These are phyloP conservation scores for Antechinus stuartii DNA, from an alignment of 2,113 vertebrate genomes.

Conservation along the genomic window DNA sequence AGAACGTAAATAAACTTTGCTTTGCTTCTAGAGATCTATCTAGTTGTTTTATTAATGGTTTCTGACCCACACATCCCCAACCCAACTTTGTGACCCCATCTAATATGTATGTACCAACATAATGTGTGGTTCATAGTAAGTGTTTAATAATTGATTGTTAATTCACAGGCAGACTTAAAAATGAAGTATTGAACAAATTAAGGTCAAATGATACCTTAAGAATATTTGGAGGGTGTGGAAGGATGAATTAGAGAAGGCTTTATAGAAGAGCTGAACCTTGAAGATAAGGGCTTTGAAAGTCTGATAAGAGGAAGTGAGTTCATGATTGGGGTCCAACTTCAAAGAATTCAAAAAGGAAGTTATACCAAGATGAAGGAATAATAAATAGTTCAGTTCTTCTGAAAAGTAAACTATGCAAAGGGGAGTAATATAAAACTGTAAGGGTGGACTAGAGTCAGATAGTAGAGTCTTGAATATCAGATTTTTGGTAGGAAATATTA, in stretches of 20 bases:
- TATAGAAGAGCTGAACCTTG: neutral
- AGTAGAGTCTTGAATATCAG: neutral
- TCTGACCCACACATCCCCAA: too few relatives aligned
- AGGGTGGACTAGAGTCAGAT: neutral
- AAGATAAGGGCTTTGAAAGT: neutral
- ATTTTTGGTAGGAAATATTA: neutral
- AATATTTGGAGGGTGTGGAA: neutral
- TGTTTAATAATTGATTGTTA: neutral
- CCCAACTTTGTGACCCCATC: too few relatives aligned
- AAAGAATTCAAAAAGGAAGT: neutral
- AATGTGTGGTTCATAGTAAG: neutral
- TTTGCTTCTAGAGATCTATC: too few relatives aligned
- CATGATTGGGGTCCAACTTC: neutral
- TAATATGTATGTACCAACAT: too few relatives aligned
- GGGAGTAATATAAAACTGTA: neutral
- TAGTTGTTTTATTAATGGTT: too few relatives aligned
- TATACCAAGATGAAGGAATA: neutral
- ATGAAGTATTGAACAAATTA: neutral
- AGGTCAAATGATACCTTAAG: neutral
- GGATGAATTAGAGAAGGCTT: neutral
- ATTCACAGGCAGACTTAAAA: neutral
- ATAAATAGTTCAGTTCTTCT: neutral
- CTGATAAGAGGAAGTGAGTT: neutral
- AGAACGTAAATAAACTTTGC: too few relatives aligned
- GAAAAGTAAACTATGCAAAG: neutral